These are phyloP conservation scores for Aethina tumida DNA, from an alignment of 1,140 invertebrate genomes.

Conservation along the genomic window DNA sequence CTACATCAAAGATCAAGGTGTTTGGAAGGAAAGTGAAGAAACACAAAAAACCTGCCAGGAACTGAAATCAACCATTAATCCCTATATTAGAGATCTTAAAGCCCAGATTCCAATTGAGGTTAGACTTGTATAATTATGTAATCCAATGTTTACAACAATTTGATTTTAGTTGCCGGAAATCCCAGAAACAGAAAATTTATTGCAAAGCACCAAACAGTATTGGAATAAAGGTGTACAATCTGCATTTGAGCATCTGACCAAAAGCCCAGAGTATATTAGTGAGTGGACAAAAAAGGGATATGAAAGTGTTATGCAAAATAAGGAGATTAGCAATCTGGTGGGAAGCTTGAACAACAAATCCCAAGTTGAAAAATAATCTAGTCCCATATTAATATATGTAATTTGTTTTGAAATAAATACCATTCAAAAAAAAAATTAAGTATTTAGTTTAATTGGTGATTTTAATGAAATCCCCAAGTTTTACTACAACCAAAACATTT, in stretches of 20 bases:
- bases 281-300: constrained; percentile 34
- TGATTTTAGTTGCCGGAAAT: constrained; percentile 41
- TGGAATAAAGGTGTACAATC: constrained; percentile 46
- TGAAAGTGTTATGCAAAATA: constrained; percentile 18
- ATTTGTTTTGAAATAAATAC: no score
- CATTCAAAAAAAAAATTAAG: no score
- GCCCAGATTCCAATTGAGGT: constrained; percentile 45
- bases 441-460: no score
- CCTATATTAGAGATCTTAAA: constrained; percentile 42
- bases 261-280: constrained; percentile 38
- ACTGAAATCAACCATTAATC: constrained; percentile 39
- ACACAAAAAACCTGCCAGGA: constrained; percentile 38
- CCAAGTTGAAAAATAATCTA: no score
- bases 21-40: constrained; percentile 45
- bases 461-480: no score
- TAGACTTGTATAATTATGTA: constrained; percentile 7
- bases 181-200: constrained; percentile 35
- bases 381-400: no score
- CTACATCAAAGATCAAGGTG: constrained; percentile 43
- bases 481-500: no score
- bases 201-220: constrained; percentile 41
- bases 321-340: no score
- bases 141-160: neutral
- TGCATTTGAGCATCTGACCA: constrained; percentile 40
- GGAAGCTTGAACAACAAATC: no score